Evolutionary conservation across 2,113 vertebrate genomes (phyloP), one percentile per base, ranked within the genome.

Genomic region (Hemicordylus capensis): DNA sequence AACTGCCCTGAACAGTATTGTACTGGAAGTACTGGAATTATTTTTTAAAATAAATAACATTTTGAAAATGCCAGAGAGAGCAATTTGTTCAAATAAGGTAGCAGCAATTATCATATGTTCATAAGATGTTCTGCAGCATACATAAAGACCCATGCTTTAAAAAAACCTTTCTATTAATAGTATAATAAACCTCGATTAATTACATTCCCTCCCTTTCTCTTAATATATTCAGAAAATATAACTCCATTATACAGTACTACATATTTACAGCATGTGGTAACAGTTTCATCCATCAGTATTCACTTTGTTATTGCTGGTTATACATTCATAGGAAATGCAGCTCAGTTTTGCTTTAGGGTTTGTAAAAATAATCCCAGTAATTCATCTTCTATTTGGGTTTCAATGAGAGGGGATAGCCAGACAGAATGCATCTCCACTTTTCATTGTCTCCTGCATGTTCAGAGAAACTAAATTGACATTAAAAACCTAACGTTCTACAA

Each of bases 201-300:
- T 86, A 91, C 87, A 54, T 86, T 88, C 64, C 7, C 39, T 93
- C 91, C 90, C 66, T 90, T 82, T 69, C 64, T 80, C 42, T 87
- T 84, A 89, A 69, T 75, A 83, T 17, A 42, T 31, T 28, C 24
- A 24, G 56, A 22, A 90, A 87, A n/a, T 56, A 17, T 75, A 78
- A 39, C 46, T 70, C 34, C 61, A 84, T 91, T 84, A 76, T 61
- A 26, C n/a, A n/a, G n/a, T n/a, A n/a, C n/a, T n/a, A n/a, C n/a
- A 85, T 91, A 89, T 91, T 91, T 93, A 76, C 74, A 89, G 44
- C 85, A 64, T 87, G 26, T 31, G 44, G 48, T 2, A 87, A 76
- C 24, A 82, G 59, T 88, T 88, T 80, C 15, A 76, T 86, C 28
- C 34, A 91, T 83, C 83, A 87, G 2, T 83, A 54, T 70, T 89